Evolutionary conservation across 2,113 vertebrate genomes (phyloP).

Genomic region (Hoplias malabaricus): DNA sequence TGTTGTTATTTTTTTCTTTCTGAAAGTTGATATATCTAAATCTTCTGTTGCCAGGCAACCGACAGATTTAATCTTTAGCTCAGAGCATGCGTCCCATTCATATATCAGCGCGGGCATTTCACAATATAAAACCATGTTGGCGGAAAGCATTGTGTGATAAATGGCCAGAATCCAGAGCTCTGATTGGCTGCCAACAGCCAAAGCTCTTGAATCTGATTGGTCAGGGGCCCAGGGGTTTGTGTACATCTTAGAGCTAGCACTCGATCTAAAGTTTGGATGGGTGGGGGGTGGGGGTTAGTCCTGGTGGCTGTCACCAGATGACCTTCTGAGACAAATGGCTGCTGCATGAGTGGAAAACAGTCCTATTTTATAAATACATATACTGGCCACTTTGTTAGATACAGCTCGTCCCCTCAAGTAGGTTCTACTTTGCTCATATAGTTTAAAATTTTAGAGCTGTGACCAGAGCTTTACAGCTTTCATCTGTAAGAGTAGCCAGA

Average conservation of each 20-base stretch:
- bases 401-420: too few relatives aligned
- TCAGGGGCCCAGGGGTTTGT: background rate
- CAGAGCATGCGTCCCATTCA: conserved; percentile 27
- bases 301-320: background rate
- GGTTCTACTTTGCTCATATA: too few relatives aligned
- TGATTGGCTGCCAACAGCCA: background rate
- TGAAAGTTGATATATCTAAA: conserved; percentile 46
- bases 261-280: too few relatives aligned
- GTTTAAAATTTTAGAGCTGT: background rate
- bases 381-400: background rate
- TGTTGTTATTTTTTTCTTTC: conserved; percentile 22
- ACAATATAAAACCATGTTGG: conserved; percentile 9
- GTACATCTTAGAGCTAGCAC: background rate
- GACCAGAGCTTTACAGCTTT: too few relatives aligned
- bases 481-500: too few relatives aligned
- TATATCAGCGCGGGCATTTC: conserved; percentile 27
- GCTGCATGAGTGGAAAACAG: background rate
- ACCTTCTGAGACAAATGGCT: background rate
- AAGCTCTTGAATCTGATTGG: background rate
- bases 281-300: too few relatives aligned
- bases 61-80: conserved; percentile 27
- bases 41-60: conserved; percentile 42
- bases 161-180: background rate
- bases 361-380: background rate
- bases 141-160: conserved; percentile 32